Percentiles rank a stretch among this genome's conserved stretches.
Evolutionary conservation across 2,797 vertebrate species (phyloP).

Genomic region (Emys orbicularis): DNA sequence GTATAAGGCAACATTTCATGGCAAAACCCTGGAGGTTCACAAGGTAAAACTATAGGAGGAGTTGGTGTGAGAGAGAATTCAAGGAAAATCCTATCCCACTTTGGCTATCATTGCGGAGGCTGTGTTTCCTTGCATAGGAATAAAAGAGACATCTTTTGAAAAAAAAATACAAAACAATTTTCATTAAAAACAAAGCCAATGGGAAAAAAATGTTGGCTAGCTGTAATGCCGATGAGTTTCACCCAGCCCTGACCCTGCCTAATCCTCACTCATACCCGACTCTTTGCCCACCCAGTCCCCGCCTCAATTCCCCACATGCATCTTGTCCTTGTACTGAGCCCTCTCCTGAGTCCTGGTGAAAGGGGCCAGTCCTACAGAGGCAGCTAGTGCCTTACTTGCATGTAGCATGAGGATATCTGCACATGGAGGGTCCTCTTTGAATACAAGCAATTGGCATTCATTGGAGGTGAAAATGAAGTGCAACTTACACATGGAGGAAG

Average conservation of each 20-base stretch:
- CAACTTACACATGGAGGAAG: not conserved
- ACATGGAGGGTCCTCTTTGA: not conserved
- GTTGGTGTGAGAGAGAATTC: not conserved
- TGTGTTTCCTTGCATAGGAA: not conserved
- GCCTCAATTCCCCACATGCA: not conserved
- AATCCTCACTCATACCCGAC: not conserved
- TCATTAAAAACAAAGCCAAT: not conserved
- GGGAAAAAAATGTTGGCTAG: not conserved
- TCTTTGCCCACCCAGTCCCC: not conserved
- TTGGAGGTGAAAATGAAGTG: not conserved
- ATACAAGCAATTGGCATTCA: not conserved
- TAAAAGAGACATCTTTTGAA: not conserved
- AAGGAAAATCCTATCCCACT: fast-evolving
- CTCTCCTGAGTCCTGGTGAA: not conserved
- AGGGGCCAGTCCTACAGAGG: not conserved
- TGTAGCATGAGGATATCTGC: not conserved
- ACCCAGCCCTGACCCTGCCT: not conserved
- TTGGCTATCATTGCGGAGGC: not conserved
- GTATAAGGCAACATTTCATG: not conserved
- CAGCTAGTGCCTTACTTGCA: not conserved
- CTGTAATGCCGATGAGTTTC: not conserved
- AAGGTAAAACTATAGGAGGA: not conserved
- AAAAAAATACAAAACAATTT: not conserved
- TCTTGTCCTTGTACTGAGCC: not conserved
- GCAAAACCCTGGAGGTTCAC: not conserved